Evolutionary conservation across 1,140 invertebrate species (phyloP).

Genomic region (Neotoxoptera formosana): DNA sequence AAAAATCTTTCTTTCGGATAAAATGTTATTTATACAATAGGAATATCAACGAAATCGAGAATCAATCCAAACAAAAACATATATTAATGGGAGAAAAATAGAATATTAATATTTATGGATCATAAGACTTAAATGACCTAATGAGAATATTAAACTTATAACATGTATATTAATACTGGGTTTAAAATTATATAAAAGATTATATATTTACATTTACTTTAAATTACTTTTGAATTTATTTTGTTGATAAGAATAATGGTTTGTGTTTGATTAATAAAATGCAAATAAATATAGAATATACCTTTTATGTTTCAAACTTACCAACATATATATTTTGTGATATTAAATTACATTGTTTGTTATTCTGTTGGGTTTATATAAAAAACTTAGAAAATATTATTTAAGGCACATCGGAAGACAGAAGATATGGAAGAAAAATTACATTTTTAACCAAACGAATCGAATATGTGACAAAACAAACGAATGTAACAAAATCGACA

Average conservation of each 20-base stretch:
- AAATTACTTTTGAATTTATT: no score
- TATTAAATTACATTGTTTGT: no score
- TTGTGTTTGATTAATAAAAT: no score
- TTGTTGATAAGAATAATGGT: no score
- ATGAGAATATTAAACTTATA: background rate
- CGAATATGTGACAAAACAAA: background rate
- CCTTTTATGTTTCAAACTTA: no score
- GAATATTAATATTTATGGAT: background rate
- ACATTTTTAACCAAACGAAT: background rate
- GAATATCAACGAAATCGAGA: background rate
- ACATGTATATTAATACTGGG: background rate
- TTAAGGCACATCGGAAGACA: no score
- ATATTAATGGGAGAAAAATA: background rate
- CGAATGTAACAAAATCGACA: background rate
- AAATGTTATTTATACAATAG: constrained; percentile 8
- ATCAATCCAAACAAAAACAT: background rate
- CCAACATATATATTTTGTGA: no score
- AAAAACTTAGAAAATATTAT: no score
- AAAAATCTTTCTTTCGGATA: constrained; percentile 9
- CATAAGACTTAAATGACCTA: background rate
- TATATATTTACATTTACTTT: background rate
- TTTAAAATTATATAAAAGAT: background rate
- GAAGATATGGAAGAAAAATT: background rate
- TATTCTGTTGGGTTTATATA: no score
- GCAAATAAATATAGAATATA: no score